phyloP scores from a whole-genome alignment of 2,797 vertebrate genomes.

The Melanogrammus aeglefinus region DNA sequence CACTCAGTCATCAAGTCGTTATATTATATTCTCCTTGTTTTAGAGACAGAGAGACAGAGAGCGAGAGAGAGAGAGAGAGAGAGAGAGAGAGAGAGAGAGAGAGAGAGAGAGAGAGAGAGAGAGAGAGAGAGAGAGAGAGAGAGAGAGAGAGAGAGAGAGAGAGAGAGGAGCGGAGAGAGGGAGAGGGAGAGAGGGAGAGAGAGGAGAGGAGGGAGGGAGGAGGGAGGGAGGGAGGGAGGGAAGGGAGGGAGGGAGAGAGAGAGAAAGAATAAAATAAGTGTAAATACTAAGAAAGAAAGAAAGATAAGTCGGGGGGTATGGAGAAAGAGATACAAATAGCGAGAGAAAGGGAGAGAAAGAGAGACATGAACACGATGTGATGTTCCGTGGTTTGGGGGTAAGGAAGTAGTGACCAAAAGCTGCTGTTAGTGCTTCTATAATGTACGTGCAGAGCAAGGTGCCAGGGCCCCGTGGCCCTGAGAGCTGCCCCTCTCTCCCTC shows the following conservation, averaged over 20 bases:
- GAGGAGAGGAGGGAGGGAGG: no score
- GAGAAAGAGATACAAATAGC: background rate
- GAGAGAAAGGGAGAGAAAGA: background rate
- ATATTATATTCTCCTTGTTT: background rate
- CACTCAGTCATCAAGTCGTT: background rate
- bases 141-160: no score
- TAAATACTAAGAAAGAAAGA: background rate
- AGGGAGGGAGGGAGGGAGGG: no score
- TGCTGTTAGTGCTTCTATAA: slow-evolving; percentile 6
- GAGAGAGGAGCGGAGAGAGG: no score
- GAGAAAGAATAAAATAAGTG: no score
- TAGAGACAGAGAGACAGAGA: background rate
- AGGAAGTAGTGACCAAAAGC: slow-evolving; percentile 3
- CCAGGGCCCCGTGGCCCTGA: slow-evolving; percentile 44
- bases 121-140: no score
- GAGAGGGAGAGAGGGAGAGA: no score
- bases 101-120: no score
- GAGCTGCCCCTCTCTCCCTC: slow-evolving; percentile 42
- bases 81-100: background rate
- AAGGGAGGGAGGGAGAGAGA: no score
- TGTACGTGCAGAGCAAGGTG: slow-evolving; percentile 44
- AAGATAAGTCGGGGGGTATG: no score
- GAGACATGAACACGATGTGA: background rate
- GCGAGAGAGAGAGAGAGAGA: background rate
- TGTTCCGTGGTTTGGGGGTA: background rate